Evolutionary conservation across 2,797 vertebrate species (phyloP), one percentile per base, ranked within the genome.

Genomic region (Heteromormyrus szaboi): DNA sequence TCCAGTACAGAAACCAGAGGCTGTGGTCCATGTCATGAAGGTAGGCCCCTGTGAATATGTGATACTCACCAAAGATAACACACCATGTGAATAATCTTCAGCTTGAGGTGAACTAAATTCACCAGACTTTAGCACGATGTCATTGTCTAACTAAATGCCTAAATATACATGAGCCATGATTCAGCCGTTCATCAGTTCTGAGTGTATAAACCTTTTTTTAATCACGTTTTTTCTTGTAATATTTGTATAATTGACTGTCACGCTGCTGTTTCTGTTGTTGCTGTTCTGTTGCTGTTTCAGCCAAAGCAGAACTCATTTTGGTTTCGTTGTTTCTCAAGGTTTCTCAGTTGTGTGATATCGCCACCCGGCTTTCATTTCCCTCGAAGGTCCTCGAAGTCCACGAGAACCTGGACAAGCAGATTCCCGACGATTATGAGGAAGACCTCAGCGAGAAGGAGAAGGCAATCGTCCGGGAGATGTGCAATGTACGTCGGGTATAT

Each of bases 401-500:
- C 17, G 98, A 99, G 94, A 99, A 99, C 94, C 90, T 99, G 95
- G 98, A 98, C 94, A 97, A 98, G 91, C 97, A 97, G 93, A 94
- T 96, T 91, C 96, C 97, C 1, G 97, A 99, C 92, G 97, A 95
- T 95, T 97, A 97, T 0, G 97, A 98, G 92, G 97, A 98, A 90
- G 97, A 98, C 90, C 96, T 99, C 90, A 99, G 98, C 2, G 98
- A 99, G 95, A 99, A 99, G 91, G 98, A 99, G 95, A 99, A 99
- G 95, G 98, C 98, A 29, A 99, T 99, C 0, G 98, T 99, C 89
- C 96, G 98, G 11, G 98, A 99, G 94, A 99, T 99, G 98, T 99
- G 98, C 95, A 99, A 99, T 79, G 98, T 99, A 94, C 97, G 97
- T 92, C 3, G 7, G 7, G 2, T 88, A 14, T 19, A 9, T 12